Conservation (phyloP, 2,113 vertebrate genomes). For the Pyxicephalus adspersus region DNA sequence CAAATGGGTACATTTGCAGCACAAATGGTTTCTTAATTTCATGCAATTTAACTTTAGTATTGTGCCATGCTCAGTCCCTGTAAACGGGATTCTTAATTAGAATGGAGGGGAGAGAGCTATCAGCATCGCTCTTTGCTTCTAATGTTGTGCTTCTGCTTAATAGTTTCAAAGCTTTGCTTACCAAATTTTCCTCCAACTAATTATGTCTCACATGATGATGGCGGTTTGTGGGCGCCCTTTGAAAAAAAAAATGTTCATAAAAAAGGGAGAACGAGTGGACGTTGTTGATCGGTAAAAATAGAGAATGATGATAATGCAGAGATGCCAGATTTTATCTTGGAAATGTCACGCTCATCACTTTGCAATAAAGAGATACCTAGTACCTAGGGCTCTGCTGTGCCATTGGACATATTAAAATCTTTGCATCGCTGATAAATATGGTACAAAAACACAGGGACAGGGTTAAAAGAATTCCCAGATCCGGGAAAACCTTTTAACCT, state of each 20-base stretch:
- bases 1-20: conserved; percentile 52
- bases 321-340: no score
- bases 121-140: conserved; percentile 49
- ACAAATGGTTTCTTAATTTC: conserved; percentile 57
- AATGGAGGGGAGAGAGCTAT: conserved; percentile 37
- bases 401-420: no score
- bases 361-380: no score
- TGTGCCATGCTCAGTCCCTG: conserved; percentile 45
- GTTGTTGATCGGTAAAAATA: not conserved
- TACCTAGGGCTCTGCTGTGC: no score
- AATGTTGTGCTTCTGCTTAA: conserved; percentile 49
- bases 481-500: no score
- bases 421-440: no score
- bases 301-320: not conserved
- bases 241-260: not conserved
- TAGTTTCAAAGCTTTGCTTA: conserved; percentile 35
- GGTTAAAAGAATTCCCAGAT: no score
- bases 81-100: conserved; percentile 55
- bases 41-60: conserved; percentile 57
- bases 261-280: not conserved
- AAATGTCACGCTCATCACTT: no score
- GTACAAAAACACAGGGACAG: no score
- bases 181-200: conserved; percentile 46
- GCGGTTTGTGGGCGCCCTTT: not conserved
- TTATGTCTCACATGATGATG: conserved; percentile 28